These are phyloP conservation scores for Phalloptychus januarius DNA, from an alignment of 2,797 vertebrate species.

Conservation along the genomic window DNA sequence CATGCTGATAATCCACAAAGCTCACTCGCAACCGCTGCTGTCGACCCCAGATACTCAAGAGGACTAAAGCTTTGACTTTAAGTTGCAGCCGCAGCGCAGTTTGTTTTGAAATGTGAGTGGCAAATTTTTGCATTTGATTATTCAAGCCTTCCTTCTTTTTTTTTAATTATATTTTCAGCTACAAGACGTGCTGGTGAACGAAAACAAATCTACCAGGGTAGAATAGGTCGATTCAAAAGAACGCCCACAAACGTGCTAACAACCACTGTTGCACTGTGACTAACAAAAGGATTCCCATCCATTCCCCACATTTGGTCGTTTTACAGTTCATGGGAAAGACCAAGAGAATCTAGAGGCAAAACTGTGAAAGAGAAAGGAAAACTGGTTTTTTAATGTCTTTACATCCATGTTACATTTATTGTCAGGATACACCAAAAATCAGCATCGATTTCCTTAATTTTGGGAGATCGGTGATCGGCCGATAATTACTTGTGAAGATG, in stretches of 20 bases:
- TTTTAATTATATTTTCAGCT: neutral
- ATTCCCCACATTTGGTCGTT: neutral
- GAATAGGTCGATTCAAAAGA: neutral
- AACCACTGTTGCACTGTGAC: no score
- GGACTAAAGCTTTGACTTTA: slow-evolving; percentile 37
- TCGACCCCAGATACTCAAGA: slow-evolving; percentile 41
- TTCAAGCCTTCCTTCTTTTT: neutral
- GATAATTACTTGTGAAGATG: no score
- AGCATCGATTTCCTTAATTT: no score
- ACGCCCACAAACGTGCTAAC: neutral
- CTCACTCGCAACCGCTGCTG: slow-evolving; percentile 66
- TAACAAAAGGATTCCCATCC: neutral
- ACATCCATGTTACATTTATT: neutral
- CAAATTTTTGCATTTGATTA: slow-evolving; percentile 10
- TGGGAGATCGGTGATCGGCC: no score
- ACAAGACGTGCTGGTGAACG: neutral
- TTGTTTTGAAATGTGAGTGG: slow-evolving; percentile 22
- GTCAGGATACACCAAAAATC: no score
- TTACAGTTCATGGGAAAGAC: neutral
- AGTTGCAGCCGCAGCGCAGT: slow-evolving; percentile 33
- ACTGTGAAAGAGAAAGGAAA: neutral
- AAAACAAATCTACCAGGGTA: slow-evolving; percentile 19
- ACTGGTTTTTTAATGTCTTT: neutral
- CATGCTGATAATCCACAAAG: slow-evolving; percentile 70
- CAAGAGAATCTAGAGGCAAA: neutral